These are phyloP conservation scores for Pocillopora meandrina DNA, from an alignment of 92 coral and sea anemone genomes.

Conservation along the genomic window DNA sequence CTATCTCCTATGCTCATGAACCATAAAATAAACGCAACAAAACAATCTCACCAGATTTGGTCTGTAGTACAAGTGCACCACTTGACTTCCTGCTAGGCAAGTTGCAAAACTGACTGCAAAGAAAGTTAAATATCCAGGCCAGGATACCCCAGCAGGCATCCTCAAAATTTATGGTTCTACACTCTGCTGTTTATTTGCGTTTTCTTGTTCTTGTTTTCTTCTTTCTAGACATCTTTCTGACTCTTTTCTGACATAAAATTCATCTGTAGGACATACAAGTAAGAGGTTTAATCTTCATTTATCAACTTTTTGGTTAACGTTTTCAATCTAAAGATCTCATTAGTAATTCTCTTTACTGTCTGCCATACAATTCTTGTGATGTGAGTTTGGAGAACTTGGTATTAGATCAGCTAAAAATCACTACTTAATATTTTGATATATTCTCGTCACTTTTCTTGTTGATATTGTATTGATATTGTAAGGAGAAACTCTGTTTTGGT, in stretches of 20 bases:
- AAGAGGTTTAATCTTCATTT: too few relatives aligned
- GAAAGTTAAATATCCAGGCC: constrained; percentile 83
- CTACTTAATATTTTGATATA: too few relatives aligned
- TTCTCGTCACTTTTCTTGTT: too few relatives aligned
- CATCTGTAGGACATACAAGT: constrained; percentile 53
- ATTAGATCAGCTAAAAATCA: too few relatives aligned
- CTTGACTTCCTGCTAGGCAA: constrained; percentile 92
- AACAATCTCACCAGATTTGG: constrained; percentile 83
- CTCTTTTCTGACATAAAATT: constrained; percentile 89
- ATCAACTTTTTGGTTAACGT: too few relatives aligned
- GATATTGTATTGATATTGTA: too few relatives aligned
- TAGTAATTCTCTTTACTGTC: too few relatives aligned
- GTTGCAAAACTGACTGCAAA: constrained; percentile 76
- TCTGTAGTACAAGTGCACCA: constrained; percentile 64
- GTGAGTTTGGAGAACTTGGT: too few relatives aligned
- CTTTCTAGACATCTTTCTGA: constrained; percentile 74
- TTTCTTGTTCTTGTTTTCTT: constrained; percentile 46
- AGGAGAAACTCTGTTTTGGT: too few relatives aligned
- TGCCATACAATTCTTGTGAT: too few relatives aligned
- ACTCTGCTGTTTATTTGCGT: not conserved
- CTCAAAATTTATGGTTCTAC: not conserved
- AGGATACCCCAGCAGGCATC: constrained; percentile 95
- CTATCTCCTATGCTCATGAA: too few relatives aligned
- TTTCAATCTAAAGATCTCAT: too few relatives aligned
- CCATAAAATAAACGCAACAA: not conserved